These are phyloP conservation scores for Polypedilum vanderplanki DNA, from an alignment of 1,140 invertebrate species.

Conservation along the genomic window DNA sequence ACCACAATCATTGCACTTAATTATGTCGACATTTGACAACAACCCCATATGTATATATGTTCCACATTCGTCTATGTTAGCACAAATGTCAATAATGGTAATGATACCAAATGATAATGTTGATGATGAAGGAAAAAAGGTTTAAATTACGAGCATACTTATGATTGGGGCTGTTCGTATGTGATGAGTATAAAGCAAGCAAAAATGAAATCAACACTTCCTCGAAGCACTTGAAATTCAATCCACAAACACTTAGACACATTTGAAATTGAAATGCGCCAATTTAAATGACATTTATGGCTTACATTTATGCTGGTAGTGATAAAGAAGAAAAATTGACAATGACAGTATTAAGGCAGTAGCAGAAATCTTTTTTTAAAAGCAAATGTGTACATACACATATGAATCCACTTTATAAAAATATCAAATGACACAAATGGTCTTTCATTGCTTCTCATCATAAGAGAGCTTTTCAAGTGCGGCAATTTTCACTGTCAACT, in stretches of 20 bases:
- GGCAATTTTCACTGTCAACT: slow-evolving; percentile 10
- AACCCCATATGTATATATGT: too few species aligned
- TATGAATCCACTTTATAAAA: background rate
- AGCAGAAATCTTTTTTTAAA: background rate
- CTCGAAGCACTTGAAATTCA: background rate
- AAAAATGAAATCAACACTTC: background rate
- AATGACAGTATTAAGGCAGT: too few species aligned
- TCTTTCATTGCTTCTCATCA: background rate
- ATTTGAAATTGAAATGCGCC: background rate
- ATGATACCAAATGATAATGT: background rate
- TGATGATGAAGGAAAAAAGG: slow-evolving; percentile 2
- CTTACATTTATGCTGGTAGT: too few species aligned
- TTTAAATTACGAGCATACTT: background rate
- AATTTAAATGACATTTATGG: slow-evolving; percentile 1
- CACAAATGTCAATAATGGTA: background rate
- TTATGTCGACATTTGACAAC: too few species aligned
- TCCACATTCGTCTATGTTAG: background rate
- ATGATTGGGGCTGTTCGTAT: background rate
- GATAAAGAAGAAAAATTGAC: too few species aligned
- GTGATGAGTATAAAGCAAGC: background rate
- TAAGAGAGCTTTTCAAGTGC: background rate
- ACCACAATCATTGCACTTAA: too few species aligned
- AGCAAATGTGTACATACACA: background rate
- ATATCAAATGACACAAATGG: slow-evolving; percentile 27
- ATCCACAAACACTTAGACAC: too few species aligned